These are phyloP conservation scores for Salmo trutta DNA, from an alignment of 2,797 vertebrate species.

Conservation along the genomic window DNA sequence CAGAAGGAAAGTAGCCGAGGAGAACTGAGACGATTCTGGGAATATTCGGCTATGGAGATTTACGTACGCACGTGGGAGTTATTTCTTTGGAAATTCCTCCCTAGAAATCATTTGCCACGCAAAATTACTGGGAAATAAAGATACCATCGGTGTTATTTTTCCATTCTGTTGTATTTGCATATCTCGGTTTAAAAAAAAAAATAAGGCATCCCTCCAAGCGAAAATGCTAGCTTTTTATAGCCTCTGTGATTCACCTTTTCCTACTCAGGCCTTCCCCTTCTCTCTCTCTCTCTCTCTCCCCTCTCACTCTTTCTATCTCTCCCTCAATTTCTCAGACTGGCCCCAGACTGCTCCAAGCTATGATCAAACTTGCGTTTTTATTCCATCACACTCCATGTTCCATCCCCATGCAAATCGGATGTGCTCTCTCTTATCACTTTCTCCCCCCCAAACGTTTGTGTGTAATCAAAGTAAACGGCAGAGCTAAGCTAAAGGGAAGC, in stretches of 20 bases:
- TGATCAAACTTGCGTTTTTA: slow-evolving; percentile 68
- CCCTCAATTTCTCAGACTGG: slow-evolving; percentile 17
- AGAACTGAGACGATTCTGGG: slow-evolving; percentile 39
- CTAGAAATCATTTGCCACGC: slow-evolving; percentile 70
- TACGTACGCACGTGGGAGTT: slow-evolving; percentile 71
- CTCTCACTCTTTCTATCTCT: neutral
- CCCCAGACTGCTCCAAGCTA: slow-evolving; percentile 61
- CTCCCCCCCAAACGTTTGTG: slow-evolving; percentile 57
- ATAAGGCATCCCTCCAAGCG: slow-evolving; percentile 64
- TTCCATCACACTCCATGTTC: slow-evolving; percentile 63
- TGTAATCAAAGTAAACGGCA: slow-evolving; percentile 76
- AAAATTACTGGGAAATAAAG: slow-evolving; percentile 59
- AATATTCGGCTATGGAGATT: slow-evolving; percentile 61
- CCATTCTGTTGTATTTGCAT: slow-evolving; percentile 65
- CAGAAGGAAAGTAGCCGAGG: neutral
- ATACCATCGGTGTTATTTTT: slow-evolving; percentile 69
- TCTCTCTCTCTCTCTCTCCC: neutral
- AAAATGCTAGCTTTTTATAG: slow-evolving; percentile 31
- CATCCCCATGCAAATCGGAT: slow-evolving; percentile 74
- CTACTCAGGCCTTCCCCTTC: neutral
- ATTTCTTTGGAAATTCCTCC: slow-evolving; percentile 68
- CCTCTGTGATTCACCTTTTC: slow-evolving; percentile 27
- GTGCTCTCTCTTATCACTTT: slow-evolving; percentile 67
- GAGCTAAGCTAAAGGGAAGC: slow-evolving; percentile 71
- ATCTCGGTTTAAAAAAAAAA: slow-evolving; percentile 70